A percentile compares a stretch with the other conserved stretches of the same genome.
Conservation (phyloP, 2,797 vertebrate species). For the Halcyon smyrnensis region DNA sequence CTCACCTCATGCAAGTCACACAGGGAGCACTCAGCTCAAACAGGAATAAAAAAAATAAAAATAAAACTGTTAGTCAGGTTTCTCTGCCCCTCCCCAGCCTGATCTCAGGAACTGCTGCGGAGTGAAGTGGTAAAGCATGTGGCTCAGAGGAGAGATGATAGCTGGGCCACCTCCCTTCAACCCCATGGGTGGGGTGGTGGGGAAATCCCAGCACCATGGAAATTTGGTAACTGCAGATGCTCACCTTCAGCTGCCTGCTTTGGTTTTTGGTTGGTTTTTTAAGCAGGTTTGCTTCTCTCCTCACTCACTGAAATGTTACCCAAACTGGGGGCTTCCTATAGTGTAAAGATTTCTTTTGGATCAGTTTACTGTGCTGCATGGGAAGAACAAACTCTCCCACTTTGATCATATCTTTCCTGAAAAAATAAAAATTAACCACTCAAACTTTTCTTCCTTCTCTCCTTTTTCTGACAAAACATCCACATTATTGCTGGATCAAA, state of each 20-base stretch:
- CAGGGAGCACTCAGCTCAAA: not conserved
- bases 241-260: conserved; percentile 17
- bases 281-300: not conserved
- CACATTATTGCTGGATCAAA: not conserved
- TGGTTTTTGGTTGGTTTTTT: not conserved
- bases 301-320: not conserved
- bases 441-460: not conserved
- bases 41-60: not conserved
- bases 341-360: not conserved
- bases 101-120: not conserved
- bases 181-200: conserved; percentile 28
- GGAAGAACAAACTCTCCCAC: not conserved
- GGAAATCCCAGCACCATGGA: conserved; percentile 65
- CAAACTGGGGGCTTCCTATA: not conserved
- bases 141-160: not conserved
- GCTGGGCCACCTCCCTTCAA: not conserved
- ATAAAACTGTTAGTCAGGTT: not conserved
- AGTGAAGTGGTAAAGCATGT: not conserved
- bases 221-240: conserved; percentile 47
- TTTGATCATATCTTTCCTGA: fast-evolving
- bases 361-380: not conserved
- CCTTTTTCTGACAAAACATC: not conserved
- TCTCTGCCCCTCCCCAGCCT: not conserved
- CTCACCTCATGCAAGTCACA: not conserved
- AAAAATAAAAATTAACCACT: not conserved